phyloP scores from a whole-genome alignment of 2,113 vertebrate species.

The Hippocampus mohnikei region DNA sequence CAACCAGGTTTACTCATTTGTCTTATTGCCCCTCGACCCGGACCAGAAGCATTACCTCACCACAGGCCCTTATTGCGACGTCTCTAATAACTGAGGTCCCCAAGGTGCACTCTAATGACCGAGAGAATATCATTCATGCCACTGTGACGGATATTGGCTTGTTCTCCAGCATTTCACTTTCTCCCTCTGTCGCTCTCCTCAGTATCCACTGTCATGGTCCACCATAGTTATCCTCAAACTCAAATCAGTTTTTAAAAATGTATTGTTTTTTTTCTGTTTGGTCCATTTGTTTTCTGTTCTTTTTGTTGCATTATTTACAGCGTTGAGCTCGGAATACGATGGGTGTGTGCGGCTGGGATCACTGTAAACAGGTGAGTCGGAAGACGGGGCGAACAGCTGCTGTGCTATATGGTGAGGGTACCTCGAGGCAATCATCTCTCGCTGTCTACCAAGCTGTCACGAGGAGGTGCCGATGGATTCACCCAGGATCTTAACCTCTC shows the following conservation, averaged over 20 bases:
- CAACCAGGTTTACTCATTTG: slow-evolving; percentile 38
- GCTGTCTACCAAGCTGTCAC: slow-evolving; percentile 47
- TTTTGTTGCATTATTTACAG: slow-evolving; percentile 5
- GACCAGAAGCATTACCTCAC: slow-evolving; percentile 57
- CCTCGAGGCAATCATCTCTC: slow-evolving; percentile 53
- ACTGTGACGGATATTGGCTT: slow-evolving; percentile 65
- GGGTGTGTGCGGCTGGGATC: slow-evolving; percentile 27
- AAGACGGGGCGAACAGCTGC: slow-evolving; percentile 42
- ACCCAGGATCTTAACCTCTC: slow-evolving; percentile 47
- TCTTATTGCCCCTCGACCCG: slow-evolving; percentile 44
- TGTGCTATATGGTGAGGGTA: slow-evolving; percentile 34
- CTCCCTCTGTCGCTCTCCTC: slow-evolving; percentile 28
- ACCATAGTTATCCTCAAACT: slow-evolving; percentile 26
- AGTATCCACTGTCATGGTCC: slow-evolving; percentile 13
- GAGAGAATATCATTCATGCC: slow-evolving; percentile 72
- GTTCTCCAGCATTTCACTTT: slow-evolving; percentile 43
- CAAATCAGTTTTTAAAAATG: slow-evolving; percentile 36
- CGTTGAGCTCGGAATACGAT: background rate
- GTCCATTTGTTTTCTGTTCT: background rate
- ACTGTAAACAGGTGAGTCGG: slow-evolving; percentile 49
- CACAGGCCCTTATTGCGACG: slow-evolving; percentile 67
- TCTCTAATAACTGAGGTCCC: slow-evolving; percentile 65
- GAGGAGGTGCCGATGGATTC: slow-evolving; percentile 55
- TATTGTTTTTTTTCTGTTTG: slow-evolving; percentile 11
- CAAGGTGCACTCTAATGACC: slow-evolving; percentile 64